A percentile compares a stretch with the other conserved stretches of the same genome.
phyloP scores from a whole-genome alignment of 23 tunicate genomes.

The Trididemnum clinides region DNA sequence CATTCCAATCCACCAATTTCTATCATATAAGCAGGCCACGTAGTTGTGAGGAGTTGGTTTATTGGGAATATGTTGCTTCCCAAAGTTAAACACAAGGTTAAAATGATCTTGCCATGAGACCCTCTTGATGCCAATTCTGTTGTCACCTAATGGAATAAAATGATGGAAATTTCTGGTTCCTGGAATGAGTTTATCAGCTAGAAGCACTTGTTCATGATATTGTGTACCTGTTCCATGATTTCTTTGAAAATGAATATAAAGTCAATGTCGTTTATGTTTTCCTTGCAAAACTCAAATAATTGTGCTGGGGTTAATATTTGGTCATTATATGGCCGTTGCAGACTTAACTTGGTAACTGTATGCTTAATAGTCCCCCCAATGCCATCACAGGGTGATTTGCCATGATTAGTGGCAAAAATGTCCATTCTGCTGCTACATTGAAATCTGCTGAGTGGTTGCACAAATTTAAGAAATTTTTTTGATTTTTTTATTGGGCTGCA shows the following conservation, averaged over 20 bases:
- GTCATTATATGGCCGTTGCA: conserved; percentile 25
- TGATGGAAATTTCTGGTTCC: conserved; percentile 36
- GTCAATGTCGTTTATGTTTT: conserved; percentile 14
- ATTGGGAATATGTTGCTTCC: neutral
- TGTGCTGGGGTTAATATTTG: conserved; percentile 24
- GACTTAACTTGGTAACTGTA: conserved; percentile 25
- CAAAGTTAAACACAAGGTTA: conserved; percentile 32
- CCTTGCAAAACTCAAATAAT: conserved; percentile 20
- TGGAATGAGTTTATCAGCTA: conserved; percentile 19
- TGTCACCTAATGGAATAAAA: conserved; percentile 25
- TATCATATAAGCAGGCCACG: conserved; percentile 19
- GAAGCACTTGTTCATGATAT: neutral
- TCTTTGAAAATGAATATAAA: conserved; percentile 18
- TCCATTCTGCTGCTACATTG: conserved; percentile 29
- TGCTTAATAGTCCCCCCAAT: conserved; percentile 29
- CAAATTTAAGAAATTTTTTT: conserved; percentile 34
- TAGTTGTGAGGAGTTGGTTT: conserved; percentile 33
- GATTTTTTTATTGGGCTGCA: conserved; percentile 59
- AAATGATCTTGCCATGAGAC: conserved; percentile 29
- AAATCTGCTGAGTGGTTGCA: conserved; percentile 52
- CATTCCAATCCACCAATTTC: no score
- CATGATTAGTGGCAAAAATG: conserved; percentile 34
- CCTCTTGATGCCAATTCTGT: conserved; percentile 26
- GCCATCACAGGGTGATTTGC: conserved; percentile 36
- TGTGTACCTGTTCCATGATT: conserved; percentile 21